These are phyloP conservation scores for Clavelina lepadiformis DNA, from an alignment of 23 tunicate species.

Conservation along the genomic window DNA sequence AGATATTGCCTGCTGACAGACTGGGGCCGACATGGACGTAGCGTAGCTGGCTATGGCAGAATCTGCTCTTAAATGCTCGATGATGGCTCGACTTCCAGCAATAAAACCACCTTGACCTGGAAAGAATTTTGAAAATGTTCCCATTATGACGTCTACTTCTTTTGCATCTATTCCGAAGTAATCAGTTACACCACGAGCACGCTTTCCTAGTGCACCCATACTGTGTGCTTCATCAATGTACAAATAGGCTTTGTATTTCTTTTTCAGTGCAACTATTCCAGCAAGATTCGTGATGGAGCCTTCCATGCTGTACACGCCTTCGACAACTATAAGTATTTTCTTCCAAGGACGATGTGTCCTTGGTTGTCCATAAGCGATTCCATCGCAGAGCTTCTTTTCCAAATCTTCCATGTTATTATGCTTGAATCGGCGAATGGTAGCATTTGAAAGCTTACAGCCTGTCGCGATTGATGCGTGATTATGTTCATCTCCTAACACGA, in stretches of 20 bases:
- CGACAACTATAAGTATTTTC: slow-evolving; percentile 93
- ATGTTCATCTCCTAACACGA: slow-evolving; percentile 90
- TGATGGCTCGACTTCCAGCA: slow-evolving; percentile 59
- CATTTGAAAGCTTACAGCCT: slow-evolving; percentile 89
- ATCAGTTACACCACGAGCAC: slow-evolving; percentile 94
- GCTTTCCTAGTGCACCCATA: slow-evolving; percentile 91
- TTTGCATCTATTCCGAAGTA: slow-evolving; percentile 86
- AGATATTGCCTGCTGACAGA: slow-evolving; percentile 43
- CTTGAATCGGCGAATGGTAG: slow-evolving; percentile 65
- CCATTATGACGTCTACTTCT: slow-evolving; percentile 97
- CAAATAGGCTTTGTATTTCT: slow-evolving; percentile 95
- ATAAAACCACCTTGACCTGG: slow-evolving; percentile 98
- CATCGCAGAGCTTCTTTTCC: slow-evolving; percentile 75
- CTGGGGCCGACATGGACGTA: slow-evolving; percentile 83
- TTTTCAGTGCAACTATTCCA: slow-evolving; percentile 66
- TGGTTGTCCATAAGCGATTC: slow-evolving; percentile 89
- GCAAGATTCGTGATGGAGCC: slow-evolving; percentile 92
- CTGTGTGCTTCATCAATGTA: slow-evolving; percentile 99
- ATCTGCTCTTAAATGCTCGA: slow-evolving; percentile 40
- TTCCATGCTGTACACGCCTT: slow-evolving; percentile 99
- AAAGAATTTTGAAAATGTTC: slow-evolving; percentile 96
- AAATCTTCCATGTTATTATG: slow-evolving; percentile 94
- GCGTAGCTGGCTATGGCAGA: slow-evolving; percentile 84
- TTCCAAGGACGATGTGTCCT: slow-evolving; percentile 95
- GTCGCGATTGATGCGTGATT: slow-evolving; percentile 95